phyloP scores from a whole-genome alignment of 2,888 invertebrate genomes.

The Euclidia mi region DNA sequence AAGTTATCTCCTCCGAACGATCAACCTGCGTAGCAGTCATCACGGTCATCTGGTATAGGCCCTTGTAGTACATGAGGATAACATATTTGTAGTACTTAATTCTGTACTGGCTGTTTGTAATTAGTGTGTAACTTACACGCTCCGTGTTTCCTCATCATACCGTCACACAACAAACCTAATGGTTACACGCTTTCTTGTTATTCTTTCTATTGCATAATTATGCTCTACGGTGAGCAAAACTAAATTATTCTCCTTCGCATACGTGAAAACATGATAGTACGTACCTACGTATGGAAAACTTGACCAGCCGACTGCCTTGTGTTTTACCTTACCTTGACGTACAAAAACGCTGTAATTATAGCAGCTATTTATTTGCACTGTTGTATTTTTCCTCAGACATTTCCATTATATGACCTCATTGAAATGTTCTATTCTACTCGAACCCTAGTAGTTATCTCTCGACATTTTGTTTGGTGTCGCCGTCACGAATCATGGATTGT shows the following conservation, averaged over 20 bases:
- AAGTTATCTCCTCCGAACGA: too few relatives aligned
- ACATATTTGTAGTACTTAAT: too few relatives aligned
- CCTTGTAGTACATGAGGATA: too few relatives aligned
- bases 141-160: background rate
- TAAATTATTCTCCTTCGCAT: background rate
- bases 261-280: background rate
- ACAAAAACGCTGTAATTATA: constrained; percentile 3
- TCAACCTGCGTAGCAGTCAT: too few relatives aligned
- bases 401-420: constrained; percentile 5
- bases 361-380: constrained; percentile 2
- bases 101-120: too few relatives aligned
- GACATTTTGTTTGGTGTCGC: constrained; percentile 27
- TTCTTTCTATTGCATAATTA: background rate
- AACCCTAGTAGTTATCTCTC: constrained; percentile 6
- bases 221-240: background rate
- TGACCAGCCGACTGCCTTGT: constrained; percentile 7
- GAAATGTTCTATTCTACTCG: constrained; percentile 11
- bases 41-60: too few relatives aligned
- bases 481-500: constrained; percentile 68
- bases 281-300: background rate
- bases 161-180: background rate
- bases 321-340: constrained; percentile 8
- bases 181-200: constrained; percentile 2
- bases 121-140: too few relatives aligned
- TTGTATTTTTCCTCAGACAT: constrained; percentile 15